Conservation (phyloP, 2,888 invertebrate species). For the Tachina grossa region DNA sequence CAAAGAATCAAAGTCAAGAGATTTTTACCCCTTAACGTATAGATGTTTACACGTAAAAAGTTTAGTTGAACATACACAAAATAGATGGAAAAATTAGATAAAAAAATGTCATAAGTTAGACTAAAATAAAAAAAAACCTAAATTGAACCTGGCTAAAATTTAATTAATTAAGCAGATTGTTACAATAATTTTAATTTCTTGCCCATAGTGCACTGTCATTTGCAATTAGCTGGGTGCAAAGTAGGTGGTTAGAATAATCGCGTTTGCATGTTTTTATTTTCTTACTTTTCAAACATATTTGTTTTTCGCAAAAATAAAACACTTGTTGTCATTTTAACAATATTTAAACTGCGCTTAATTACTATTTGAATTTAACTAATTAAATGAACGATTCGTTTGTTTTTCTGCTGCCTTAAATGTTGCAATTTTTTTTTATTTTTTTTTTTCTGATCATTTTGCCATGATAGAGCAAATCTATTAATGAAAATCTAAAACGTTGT, state of each 20-base stretch:
- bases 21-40: no score
- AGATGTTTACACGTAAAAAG: no score
- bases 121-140: no score
- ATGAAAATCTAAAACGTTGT: constrained; percentile 69
- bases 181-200: neutral
- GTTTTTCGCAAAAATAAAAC: constrained; percentile 44
- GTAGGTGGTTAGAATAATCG: constrained; percentile 60
- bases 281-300: constrained; percentile 26
- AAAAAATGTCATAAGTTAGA: no score
- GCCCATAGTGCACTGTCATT: constrained; percentile 36
- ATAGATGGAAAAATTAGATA: no score
- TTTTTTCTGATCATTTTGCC: constrained; percentile 46
- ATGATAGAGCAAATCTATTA: constrained; percentile 60
- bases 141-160: no score
- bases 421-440: constrained; percentile 30
- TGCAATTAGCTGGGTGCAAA: constrained; percentile 40
- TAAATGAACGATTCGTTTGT: constrained; percentile 66
- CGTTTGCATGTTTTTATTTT: constrained; percentile 48
- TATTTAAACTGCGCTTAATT: constrained; percentile 71
- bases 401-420: constrained; percentile 45
- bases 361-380: constrained; percentile 66
- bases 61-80: no score
- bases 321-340: constrained; percentile 69
- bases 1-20: no score
- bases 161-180: no score